Base-by-base conservation (phyloP, 2,888 invertebrate genomes). In the Sisyra terminalis region DNA sequence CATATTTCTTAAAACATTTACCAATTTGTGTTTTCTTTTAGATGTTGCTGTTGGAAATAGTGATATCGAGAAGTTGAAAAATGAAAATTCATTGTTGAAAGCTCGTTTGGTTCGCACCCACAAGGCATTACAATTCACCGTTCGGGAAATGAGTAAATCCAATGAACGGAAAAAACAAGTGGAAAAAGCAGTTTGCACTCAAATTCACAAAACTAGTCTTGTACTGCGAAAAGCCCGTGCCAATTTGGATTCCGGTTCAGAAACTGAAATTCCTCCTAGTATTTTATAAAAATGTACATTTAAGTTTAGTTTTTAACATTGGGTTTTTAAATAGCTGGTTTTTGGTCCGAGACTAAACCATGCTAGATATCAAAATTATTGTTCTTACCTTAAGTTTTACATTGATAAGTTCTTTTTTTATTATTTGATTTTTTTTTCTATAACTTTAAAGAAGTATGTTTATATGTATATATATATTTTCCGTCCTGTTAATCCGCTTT, bases 101-200 rank as follows among this genome's bases (percentile, higher is more conserved):
- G 73, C 73, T 50, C 77, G 80, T 59, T 61, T 86, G 48, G 66
- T 73, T 46, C 71, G 78, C 57, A 81, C 81, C 11, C 75, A 77
- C 54, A 71, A 75, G 45, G 78, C 82, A 18, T 68, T 88, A 45
- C 82, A 84, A 54, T 80, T 82, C 51, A 85, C 87, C 5, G 70
- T 80, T 49, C 70, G 75, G 44, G 80, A 85, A 57, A 64, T 88
- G 40, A 78, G 78, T 50, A 69, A 75, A 10, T 78, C 85, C 38
- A 86, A 86, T 59, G 73, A 81, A 59, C 75, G 78, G 50, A 88
- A 87, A 59, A 77, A 78, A 55, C 78, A 78, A 59, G 80, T 87
- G 29, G 86, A 88, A 58, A 78, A 80, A 53, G 83, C 85, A 36
- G 85, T 89, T 56, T 82, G 81, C 57, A 73, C 76, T 53, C 81